These are phyloP conservation scores for Callyntrura guangdongensis DNA, from an alignment of 2,888 invertebrate species.

Conservation along the genomic window DNA sequence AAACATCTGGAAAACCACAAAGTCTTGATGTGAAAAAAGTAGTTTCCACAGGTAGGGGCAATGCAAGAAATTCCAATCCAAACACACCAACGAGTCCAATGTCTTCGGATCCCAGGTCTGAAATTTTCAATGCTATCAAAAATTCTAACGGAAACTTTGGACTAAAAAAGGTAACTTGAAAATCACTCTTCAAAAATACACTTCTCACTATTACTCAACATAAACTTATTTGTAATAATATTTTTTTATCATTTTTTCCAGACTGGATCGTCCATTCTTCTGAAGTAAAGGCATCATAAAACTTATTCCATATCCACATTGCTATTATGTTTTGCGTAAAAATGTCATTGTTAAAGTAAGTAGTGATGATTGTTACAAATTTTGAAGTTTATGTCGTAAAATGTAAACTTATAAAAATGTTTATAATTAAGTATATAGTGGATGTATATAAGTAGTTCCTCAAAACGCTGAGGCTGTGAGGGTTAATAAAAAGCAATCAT, in stretches of 20 bases:
- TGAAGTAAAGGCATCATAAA: constrained; percentile 67
- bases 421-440: background rate
- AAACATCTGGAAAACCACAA: constrained; percentile 30
- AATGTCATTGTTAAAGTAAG: no score
- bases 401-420: background rate
- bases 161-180: constrained; percentile 82
- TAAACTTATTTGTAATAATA: background rate
- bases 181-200: no score
- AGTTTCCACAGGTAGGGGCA: background rate
- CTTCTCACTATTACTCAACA: no score
- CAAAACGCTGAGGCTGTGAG: background rate
- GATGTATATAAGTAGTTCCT: background rate
- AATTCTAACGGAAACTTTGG: constrained; percentile 88
- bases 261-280: constrained; percentile 82
- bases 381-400: no score
- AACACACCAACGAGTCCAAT: constrained; percentile 80
- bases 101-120: constrained; percentile 88
- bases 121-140: constrained; percentile 90
- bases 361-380: no score
- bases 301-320: no score
- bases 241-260: constrained; percentile 62
- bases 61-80: constrained; percentile 54
- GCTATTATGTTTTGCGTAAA: no score
- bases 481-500: background rate
- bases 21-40: constrained; percentile 32